Conservation (phyloP, 2,113 vertebrate genomes). For the Brienomyrus longianalis region DNA sequence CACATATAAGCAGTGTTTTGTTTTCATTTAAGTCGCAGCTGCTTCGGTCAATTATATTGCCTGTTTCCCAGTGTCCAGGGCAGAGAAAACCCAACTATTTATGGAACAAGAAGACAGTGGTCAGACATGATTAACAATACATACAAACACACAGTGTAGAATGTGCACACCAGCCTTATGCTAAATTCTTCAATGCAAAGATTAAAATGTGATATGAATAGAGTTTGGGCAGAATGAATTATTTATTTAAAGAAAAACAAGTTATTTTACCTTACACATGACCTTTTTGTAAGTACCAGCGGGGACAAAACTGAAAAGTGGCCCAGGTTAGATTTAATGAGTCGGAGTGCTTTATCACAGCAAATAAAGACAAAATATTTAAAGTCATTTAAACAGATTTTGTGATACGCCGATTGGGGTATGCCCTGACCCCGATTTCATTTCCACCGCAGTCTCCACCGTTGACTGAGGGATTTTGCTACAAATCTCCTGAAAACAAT, state of each 20-base stretch:
- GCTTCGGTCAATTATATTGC: slow-evolving; percentile 38
- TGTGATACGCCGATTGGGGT: background rate
- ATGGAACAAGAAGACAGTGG: background rate
- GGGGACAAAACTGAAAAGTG: background rate
- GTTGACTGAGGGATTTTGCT: background rate
- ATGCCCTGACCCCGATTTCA: background rate
- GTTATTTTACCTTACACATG: background rate
- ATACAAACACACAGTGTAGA: background rate
- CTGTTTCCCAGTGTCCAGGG: slow-evolving; percentile 24
- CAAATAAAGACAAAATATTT: background rate
- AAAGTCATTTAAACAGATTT: background rate
- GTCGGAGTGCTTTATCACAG: background rate
- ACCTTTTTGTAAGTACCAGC: background rate
- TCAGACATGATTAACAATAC: background rate
- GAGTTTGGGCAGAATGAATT: background rate
- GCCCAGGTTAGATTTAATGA: background rate
- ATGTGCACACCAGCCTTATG: background rate
- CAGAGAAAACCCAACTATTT: background rate
- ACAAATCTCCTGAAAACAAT: background rate
- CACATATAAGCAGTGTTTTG: background rate
- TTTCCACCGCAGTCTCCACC: background rate
- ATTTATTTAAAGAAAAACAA: background rate
- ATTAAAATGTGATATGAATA: background rate
- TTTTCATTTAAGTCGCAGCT: slow-evolving; percentile 33
- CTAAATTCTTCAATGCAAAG: background rate